Percentiles rank a stretch among this genome's conserved stretches.
These are phyloP conservation scores for Tipula lateralis DNA, from an alignment of 2,888 invertebrate genomes.

Conservation along the genomic window DNA sequence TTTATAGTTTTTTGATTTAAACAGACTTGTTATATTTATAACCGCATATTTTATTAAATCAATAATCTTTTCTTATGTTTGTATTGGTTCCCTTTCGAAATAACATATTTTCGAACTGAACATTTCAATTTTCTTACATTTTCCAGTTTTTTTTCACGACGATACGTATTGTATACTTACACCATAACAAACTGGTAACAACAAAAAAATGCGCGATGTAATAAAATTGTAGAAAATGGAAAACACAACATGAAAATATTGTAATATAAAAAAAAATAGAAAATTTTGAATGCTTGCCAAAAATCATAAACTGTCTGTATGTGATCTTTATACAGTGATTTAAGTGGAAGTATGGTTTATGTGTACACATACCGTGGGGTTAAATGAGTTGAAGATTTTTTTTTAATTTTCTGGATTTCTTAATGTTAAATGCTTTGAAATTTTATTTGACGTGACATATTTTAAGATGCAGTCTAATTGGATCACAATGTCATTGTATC, in stretches of 20 bases:
- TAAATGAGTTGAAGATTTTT: background rate
- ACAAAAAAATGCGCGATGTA: background rate
- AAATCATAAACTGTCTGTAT: background rate
- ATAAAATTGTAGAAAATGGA: background rate
- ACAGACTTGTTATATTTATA: background rate
- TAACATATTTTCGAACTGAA: background rate
- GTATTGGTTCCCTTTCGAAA: conserved; percentile 5
- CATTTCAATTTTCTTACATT: background rate
- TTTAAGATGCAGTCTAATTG: background rate
- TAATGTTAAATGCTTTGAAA: background rate
- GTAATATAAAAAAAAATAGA: background rate
- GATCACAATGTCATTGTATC: background rate
- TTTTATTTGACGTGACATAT: background rate
- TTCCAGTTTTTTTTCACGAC: background rate
- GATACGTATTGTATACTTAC: background rate
- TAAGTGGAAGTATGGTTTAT: background rate
- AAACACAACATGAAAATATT: background rate
- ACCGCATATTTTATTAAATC: conserved; percentile 24
- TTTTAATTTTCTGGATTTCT: background rate
- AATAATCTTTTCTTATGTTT: background rate
- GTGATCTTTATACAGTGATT: background rate
- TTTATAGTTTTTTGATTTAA: background rate
- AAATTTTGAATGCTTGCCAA: background rate
- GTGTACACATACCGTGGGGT: background rate
- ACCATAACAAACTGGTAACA: background rate